These are phyloP conservation scores for Planiliza haematocheilus DNA, from an alignment of 2,113 vertebrate species.

Conservation along the genomic window DNA sequence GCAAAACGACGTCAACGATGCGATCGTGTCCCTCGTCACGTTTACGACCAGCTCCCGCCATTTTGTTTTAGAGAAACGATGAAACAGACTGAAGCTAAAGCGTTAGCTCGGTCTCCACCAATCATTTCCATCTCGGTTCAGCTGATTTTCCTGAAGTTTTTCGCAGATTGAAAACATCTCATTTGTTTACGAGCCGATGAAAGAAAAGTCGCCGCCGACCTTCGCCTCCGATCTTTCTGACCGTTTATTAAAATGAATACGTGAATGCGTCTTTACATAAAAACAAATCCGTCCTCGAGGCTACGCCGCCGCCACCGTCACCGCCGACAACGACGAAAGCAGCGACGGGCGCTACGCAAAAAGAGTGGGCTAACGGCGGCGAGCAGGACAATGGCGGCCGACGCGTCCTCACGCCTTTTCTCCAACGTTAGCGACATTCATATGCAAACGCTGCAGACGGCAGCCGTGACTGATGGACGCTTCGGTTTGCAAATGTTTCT, in stretches of 20 bases:
- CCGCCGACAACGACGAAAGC: too few species aligned
- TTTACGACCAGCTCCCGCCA: too few species aligned
- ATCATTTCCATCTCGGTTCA: background rate
- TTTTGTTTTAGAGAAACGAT: too few species aligned
- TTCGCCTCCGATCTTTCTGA: conserved; percentile 17
- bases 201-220: conserved; percentile 32
- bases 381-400: conserved; percentile 53
- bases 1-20: too few species aligned
- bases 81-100: too few species aligned
- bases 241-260: conserved; percentile 79
- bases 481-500: conserved; percentile 52
- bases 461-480: conserved; percentile 1
- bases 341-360: conserved; percentile 71
- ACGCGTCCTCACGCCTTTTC: conserved; percentile 18
- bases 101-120: too few species aligned
- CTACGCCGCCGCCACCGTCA: conserved; percentile 53
- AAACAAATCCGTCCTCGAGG: conserved; percentile 75
- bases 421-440: conserved; percentile 57
- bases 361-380: conserved; percentile 43
- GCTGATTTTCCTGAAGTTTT: conserved; percentile 19
- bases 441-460: conserved; percentile 59
- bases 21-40: too few species aligned
- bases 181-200: conserved; percentile 70
- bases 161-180: conserved; percentile 30
- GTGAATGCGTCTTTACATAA: conserved; percentile 82